phyloP scores from a whole-genome alignment of 1,140 invertebrate genomes.

The Yoshiicerus persimilis region DNA sequence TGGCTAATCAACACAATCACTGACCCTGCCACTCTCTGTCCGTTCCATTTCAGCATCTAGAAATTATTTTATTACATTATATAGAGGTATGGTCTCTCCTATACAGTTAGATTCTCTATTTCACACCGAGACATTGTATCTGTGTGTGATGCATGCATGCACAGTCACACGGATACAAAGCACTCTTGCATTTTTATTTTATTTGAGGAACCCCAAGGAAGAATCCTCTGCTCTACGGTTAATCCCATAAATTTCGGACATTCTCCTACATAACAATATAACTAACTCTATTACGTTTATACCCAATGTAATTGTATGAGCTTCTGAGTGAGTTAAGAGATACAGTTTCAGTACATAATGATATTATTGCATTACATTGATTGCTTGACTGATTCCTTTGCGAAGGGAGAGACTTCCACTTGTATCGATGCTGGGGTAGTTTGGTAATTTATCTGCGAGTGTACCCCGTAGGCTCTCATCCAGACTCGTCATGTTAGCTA shows the following conservation, averaged over 20 bases:
- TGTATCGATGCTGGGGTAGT: slow-evolving; percentile 44
- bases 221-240: not conserved
- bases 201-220: not conserved
- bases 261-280: not conserved
- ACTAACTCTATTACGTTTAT: not conserved
- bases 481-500: slow-evolving; percentile 45
- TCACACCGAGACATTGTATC: not conserved
- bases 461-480: slow-evolving; percentile 38
- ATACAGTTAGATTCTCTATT: not conserved
- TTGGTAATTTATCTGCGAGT: slow-evolving; percentile 47
- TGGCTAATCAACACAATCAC: slow-evolving; percentile 48
- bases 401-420: slow-evolving; percentile 41
- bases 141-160: not conserved
- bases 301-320: not conserved
- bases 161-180: too few species aligned
- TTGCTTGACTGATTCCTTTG: slow-evolving; percentile 48
- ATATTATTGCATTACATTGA: slow-evolving; percentile 48
- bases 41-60: slow-evolving; percentile 48
- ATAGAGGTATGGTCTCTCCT: not conserved
- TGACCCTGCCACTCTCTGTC: slow-evolving; percentile 43
- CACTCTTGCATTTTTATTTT: not conserved
- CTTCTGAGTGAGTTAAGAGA: not conserved
- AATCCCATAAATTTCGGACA: not conserved
- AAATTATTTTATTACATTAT: slow-evolving; percentile 22
- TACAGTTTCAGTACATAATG: slow-evolving; percentile 19